Percentiles rank a stretch among this genome's conserved stretches.
These are phyloP conservation scores for Odontomyia ornata DNA, from an alignment of 2,888 invertebrate species.

Conservation along the genomic window DNA sequence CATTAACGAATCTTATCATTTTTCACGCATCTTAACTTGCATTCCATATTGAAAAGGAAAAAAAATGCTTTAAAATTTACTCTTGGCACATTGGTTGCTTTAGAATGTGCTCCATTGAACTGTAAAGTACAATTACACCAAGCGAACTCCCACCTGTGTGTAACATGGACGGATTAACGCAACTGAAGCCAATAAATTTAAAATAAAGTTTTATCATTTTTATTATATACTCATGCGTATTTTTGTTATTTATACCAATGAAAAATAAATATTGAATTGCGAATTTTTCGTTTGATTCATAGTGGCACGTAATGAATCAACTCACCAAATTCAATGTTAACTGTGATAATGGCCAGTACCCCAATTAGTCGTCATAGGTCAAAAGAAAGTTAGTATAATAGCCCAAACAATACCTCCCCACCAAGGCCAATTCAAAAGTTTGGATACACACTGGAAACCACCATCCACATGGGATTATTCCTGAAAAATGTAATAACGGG, in stretches of 20 bases:
- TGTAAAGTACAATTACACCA: background rate
- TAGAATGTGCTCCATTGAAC: background rate
- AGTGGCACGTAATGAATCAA: no score
- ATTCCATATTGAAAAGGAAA: background rate
- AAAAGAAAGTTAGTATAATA: no score
- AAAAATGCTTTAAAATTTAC: background rate
- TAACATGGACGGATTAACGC: constrained; percentile 4
- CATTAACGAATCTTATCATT: background rate
- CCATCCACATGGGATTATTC: no score
- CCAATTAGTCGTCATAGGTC: no score
- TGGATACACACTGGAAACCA: no score
- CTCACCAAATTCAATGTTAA: no score
- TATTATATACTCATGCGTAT: background rate
- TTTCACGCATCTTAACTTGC: background rate
- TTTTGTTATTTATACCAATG: constrained; percentile 28
- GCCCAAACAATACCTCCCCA: no score
- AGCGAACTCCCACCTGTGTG: background rate
- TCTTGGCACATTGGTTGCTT: background rate
- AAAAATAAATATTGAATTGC: constrained; percentile 11
- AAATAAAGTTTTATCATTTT: background rate
- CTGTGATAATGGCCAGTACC: no score
- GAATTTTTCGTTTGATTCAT: no score
- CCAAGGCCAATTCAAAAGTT: no score
- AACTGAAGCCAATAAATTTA: constrained; percentile 10
- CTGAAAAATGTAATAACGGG: no score